phyloP scores from a whole-genome alignment of 30 jellyfish, hydroid and myxozoan genomes.

The Nemopilema nomurai region DNA sequence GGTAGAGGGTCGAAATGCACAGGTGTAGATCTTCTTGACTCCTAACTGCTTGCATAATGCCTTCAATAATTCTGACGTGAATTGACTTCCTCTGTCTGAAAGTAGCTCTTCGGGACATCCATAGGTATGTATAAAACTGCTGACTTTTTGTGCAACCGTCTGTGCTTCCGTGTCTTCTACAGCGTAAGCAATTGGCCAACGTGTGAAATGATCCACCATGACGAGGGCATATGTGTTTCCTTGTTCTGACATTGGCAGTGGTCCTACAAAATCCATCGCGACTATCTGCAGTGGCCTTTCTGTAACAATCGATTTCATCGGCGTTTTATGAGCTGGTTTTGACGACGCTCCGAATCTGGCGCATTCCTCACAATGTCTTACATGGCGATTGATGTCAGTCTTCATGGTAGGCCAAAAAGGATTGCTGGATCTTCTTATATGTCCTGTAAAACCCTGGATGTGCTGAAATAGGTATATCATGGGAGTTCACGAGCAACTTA shows the following conservation, averaged over 20 bases:
- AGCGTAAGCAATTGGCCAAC: too few species aligned
- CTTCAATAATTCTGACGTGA: too few species aligned
- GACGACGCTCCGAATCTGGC: constrained; percentile 26
- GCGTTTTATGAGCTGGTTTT: constrained; percentile 55
- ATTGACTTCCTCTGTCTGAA: too few species aligned
- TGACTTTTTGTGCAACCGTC: constrained; percentile 9
- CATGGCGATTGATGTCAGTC: constrained; percentile 43
- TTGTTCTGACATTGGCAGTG: constrained; percentile 35
- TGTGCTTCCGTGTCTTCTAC: constrained; percentile 23
- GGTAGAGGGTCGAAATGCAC: too few species aligned
- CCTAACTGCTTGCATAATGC: too few species aligned
- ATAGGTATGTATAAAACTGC: too few species aligned
- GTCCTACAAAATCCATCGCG: constrained; percentile 47
- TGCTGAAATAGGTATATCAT: constrained; percentile 34
- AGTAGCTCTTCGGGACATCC: too few species aligned
- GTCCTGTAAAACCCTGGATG: constrained; percentile 40
- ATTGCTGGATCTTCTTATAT: constrained; percentile 25
- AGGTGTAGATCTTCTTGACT: constrained; percentile 52
- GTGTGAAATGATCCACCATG: too few species aligned
- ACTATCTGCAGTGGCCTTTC: constrained; percentile 51
- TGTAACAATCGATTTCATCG: constrained; percentile 46
- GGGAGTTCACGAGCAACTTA: constrained; percentile 37
- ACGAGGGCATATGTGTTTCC: too few species aligned
- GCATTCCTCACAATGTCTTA: too few species aligned
- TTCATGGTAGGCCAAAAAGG: constrained; percentile 56